phyloP scores from a whole-genome alignment of 1,140 invertebrate species.

The Trachymyrmex cornetzi region DNA sequence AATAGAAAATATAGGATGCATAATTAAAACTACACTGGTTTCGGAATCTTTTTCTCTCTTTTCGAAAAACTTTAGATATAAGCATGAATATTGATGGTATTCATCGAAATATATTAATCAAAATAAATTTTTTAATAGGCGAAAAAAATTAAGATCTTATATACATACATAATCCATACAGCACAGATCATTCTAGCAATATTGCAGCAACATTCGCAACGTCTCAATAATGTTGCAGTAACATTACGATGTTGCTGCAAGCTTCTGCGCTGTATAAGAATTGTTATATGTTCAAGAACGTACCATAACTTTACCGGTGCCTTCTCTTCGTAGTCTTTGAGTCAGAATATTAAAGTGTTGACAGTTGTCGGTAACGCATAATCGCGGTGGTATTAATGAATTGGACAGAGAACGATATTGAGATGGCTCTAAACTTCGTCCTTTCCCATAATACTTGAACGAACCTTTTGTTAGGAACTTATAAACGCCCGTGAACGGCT shows the following conservation, averaged over 20 bases:
- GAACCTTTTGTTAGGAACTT: slow-evolving; percentile 90
- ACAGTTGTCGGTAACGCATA: slow-evolving; percentile 90
- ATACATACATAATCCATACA: too few relatives aligned
- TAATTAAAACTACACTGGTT: neutral
- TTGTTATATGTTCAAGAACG: slow-evolving; percentile 33
- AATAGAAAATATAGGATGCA: neutral
- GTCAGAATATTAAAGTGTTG: slow-evolving; percentile 88
- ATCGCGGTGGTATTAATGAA: slow-evolving; percentile 86
- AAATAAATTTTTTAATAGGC: neutral
- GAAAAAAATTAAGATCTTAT: neutral
- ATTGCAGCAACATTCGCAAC: too few relatives aligned
- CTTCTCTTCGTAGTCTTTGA: slow-evolving; percentile 80
- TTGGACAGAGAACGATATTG: slow-evolving; percentile 74
- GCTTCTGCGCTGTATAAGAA: neutral
- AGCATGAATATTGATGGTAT: neutral
- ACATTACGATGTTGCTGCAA: neutral
- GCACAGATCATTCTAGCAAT: too few relatives aligned
- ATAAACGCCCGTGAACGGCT: slow-evolving; percentile 91
- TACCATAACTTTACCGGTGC: slow-evolving; percentile 78
- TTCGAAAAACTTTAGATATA: neutral
- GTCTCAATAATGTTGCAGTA: too few relatives aligned
- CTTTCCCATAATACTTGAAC: slow-evolving; percentile 88
- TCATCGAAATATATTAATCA: slow-evolving; percentile 15
- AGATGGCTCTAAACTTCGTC: slow-evolving; percentile 77
- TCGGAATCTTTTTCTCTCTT: neutral